phyloP scores from a whole-genome alignment of 2,888 invertebrate genomes.

The Drosophila gaucha region DNA sequence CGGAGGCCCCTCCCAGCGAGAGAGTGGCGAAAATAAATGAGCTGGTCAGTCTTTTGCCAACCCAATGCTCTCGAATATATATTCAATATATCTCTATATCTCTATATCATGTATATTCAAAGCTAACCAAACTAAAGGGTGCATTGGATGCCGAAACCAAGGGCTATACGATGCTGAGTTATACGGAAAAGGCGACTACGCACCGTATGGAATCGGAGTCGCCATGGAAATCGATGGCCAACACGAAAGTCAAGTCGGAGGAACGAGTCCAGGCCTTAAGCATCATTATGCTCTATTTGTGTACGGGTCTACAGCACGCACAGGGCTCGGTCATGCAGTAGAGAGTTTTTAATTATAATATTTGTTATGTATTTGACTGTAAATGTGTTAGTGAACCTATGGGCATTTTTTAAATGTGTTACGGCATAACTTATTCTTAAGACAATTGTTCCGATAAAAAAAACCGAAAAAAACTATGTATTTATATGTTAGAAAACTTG shows the following conservation, averaged over 20 bases:
- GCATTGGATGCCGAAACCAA: slow-evolving; percentile 90
- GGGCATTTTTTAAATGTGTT: slow-evolving; percentile 62
- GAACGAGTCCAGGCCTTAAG: slow-evolving; percentile 95
- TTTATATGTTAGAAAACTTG: slow-evolving; percentile 38
- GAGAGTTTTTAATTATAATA: slow-evolving; percentile 15
- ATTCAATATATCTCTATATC: too few relatives aligned
- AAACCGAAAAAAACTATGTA: slow-evolving; percentile 27
- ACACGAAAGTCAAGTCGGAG: slow-evolving; percentile 87
- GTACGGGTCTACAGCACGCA: slow-evolving; percentile 93
- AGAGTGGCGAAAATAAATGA: slow-evolving; percentile 92
- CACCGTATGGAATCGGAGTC: slow-evolving; percentile 88
- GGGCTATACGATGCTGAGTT: slow-evolving; percentile 81
- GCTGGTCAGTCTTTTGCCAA: slow-evolving; percentile 88
- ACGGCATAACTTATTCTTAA: slow-evolving; percentile 47
- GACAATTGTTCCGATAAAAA: slow-evolving; percentile 39
- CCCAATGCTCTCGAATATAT: too few relatives aligned
- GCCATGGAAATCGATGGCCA: slow-evolving; percentile 29
- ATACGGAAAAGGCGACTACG: slow-evolving; percentile 59
- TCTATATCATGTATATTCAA: slow-evolving; percentile 34
- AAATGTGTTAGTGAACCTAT: slow-evolving; percentile 71
- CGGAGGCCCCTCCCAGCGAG: slow-evolving; percentile 88
- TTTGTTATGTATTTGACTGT: slow-evolving; percentile 57
- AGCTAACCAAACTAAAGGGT: slow-evolving; percentile 91
- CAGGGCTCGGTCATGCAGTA: slow-evolving; percentile 82
- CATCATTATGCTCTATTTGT: slow-evolving; percentile 96